Base-by-base conservation (phyloP, 2,888 invertebrate species). In the Drosophila putrida region DNA sequence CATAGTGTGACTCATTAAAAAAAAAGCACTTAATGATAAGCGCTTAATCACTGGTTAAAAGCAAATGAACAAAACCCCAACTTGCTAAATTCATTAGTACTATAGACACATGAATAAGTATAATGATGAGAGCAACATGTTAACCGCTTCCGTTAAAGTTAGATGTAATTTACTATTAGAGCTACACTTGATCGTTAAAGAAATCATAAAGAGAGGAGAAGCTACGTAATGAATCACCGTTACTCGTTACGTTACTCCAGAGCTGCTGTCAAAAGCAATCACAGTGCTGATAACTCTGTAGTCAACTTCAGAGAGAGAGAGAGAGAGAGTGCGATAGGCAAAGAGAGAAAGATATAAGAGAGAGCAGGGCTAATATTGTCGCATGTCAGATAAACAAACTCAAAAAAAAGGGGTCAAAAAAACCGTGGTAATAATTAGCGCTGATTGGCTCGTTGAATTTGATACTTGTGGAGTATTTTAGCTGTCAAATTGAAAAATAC, bases 151-250 rank as follows among this genome's bases (percentile, higher is more conserved):
- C 53, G 57, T n/a, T 27, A 4, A 8, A 35, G 20, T 65, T 31
- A 33, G 8, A 15, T 51, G 13, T 46, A 27, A 47, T 33, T 47
- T 57, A 25, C 9, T 27, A 43, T 36, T 39, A 31, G 20, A 55
- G 36, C n/a, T n/a, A 6, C 39, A 60, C 36, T 20, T 25, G 70
- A 78, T 78, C 74, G 50, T 38, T 59, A 41, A 57, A 55, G 28
- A 51, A 57, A 27, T 33, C 13, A 20, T 27, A 31, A 38, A 28
- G 35, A 55, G 46, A 38, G 47, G 46, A 38, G 47, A 38, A 59
- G 20, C 44, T 61, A 57, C n/a, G 25, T 58, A 63, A 78, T 75
- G 75, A 75, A 66, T 75, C 75, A 75, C 39, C 35, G 47, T 47
- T 61, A 50, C 47, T 41, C 28, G 53, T 53, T 59, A 46, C 28